phyloP scores from a whole-genome alignment of 2,113 vertebrate genomes.

The pig (Sus scrofa) region DNA sequence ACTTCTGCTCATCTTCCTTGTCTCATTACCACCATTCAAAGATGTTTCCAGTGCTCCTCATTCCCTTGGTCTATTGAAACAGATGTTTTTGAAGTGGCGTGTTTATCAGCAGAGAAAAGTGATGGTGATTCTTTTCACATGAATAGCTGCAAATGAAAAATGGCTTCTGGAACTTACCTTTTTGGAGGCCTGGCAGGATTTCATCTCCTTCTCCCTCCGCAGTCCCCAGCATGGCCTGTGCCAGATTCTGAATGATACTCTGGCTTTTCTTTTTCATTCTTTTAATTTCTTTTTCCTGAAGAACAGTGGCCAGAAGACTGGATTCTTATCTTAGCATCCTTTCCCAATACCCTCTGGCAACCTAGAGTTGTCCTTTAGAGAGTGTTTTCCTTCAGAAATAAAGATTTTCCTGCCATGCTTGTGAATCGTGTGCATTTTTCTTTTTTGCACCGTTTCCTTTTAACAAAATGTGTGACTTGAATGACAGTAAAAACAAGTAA shows the following conservation, averaged over 20 bases:
- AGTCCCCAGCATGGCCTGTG: not conserved
- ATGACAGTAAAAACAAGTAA: not conserved
- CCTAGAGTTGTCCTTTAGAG: not conserved
- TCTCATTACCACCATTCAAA: conserved; percentile 75
- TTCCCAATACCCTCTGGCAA: not conserved
- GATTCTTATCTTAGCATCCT: not conserved
- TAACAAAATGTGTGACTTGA: conserved; percentile 10
- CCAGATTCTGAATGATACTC: not conserved
- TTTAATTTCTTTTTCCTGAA: not conserved
- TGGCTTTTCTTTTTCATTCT: not conserved
- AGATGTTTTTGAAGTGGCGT: conserved; percentile 79
- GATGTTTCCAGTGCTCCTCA: conserved; percentile 62
- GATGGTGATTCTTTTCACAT: conserved; percentile 42
- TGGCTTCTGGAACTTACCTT: conserved; percentile 35
- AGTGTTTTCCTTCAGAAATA: not conserved
- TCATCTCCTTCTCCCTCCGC: not conserved
- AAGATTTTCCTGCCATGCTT: not conserved
- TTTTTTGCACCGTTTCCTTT: not conserved
- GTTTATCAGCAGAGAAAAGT: conserved; percentile 62
- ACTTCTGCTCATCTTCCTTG: conserved; percentile 57
- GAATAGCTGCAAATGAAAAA: conserved; percentile 77
- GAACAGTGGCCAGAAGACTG: not conserved
- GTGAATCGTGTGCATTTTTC: not conserved
- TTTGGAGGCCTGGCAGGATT: not conserved
- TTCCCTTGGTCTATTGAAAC: conserved; percentile 67